Percentiles rank a stretch among this genome's conserved stretches.
These are phyloP conservation scores for Heliconius hermathena DNA, from an alignment of 1,140 invertebrate genomes.

Conservation along the genomic window DNA sequence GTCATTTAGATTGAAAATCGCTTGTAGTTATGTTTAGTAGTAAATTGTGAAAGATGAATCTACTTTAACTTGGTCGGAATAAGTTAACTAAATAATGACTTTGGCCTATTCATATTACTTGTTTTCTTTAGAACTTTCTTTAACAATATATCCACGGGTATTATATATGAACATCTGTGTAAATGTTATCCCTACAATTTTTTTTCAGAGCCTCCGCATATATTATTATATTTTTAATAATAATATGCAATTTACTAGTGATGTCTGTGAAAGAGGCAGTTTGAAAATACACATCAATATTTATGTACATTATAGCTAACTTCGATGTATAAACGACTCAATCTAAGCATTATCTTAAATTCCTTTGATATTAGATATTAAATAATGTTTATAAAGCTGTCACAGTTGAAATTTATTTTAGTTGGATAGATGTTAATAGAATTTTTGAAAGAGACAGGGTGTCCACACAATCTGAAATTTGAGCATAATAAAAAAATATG, in stretches of 20 bases:
- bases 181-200: background rate
- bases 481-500: background rate
- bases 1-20: background rate
- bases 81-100: conserved; percentile 1
- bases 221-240: conserved; percentile 2
- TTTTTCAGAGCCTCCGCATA: background rate
- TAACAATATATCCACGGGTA: background rate
- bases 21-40: background rate
- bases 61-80: background rate
- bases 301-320: background rate
- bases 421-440: background rate
- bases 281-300: background rate
- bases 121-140: background rate
- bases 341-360: background rate
- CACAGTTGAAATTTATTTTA: background rate
- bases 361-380: background rate
- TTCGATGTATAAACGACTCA: background rate
- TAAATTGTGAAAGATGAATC: conserved; percentile 1
- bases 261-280: background rate
- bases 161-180: background rate
- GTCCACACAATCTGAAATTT: background rate
- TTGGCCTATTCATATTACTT: background rate
- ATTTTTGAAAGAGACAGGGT: background rate
- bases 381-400: background rate
- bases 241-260: background rate